phyloP scores from a whole-genome alignment of 1,140 invertebrate genomes.

The Ephestia elutella region DNA sequence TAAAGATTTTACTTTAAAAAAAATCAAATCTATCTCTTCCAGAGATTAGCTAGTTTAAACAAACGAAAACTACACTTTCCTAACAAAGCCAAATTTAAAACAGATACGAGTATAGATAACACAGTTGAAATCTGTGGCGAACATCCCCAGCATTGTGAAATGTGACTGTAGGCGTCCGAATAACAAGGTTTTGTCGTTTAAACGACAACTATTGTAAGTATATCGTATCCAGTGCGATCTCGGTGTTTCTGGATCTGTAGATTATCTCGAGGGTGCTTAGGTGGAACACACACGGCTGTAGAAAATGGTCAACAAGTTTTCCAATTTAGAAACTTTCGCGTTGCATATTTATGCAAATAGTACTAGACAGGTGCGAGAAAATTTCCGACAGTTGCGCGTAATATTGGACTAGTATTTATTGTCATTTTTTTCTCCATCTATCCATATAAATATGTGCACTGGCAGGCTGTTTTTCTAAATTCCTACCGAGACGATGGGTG shows the following conservation, averaged over 20 bases:
- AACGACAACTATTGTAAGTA: constrained; percentile 63
- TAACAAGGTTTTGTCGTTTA: constrained; percentile 66
- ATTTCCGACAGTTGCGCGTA: too few species aligned
- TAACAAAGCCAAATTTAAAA: not conserved
- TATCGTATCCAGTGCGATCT: constrained; percentile 49
- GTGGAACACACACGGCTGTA: constrained; percentile 23
- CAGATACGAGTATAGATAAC: too few species aligned
- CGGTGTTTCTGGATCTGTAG: constrained; percentile 47
- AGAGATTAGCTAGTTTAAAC: too few species aligned
- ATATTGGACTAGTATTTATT: too few species aligned
- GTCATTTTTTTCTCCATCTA: too few species aligned
- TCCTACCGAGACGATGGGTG: too few species aligned
- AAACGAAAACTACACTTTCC: too few species aligned
- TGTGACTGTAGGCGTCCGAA: constrained; percentile 53
- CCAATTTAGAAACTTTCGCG: too few species aligned
- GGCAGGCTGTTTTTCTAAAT: too few species aligned
- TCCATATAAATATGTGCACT: too few species aligned
- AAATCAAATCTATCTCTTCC: constrained; percentile 1
- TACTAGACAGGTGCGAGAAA: too few species aligned
- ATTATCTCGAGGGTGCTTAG: constrained; percentile 34
- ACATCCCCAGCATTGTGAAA: constrained; percentile 31
- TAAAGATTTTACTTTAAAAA: not conserved
- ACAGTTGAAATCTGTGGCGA: not conserved
- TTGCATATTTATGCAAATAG: too few species aligned
- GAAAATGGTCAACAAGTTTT: not conserved